These are phyloP conservation scores for Peromyscus polionotus DNA, from an alignment of 2,113 vertebrate species.

Conservation along the genomic window DNA sequence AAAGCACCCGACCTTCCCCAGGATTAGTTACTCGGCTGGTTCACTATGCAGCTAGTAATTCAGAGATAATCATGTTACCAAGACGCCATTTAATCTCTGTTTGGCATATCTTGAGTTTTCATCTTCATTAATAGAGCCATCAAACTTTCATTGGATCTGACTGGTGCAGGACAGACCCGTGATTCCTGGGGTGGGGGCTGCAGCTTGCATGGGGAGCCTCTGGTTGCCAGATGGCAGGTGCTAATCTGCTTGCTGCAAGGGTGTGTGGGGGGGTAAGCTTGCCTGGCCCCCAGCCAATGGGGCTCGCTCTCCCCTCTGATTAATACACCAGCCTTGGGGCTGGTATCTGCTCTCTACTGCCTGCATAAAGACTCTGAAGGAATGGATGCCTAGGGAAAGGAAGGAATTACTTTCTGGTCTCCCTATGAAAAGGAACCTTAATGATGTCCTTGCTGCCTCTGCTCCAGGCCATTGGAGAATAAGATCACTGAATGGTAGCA, in stretches of 20 bases:
- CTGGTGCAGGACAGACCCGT: constrained; percentile 34
- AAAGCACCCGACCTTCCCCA: neutral
- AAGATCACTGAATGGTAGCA: neutral
- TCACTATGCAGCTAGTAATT: constrained; percentile 65
- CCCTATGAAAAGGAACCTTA: neutral
- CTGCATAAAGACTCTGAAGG: neutral
- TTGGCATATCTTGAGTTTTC: constrained; percentile 79
- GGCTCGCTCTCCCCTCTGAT: constrained; percentile 36
- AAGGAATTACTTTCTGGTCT: neutral
- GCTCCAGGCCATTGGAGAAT: too few relatives aligned
- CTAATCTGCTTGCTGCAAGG: constrained; percentile 57
- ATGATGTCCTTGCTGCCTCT: neutral
- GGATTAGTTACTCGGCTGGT: constrained; percentile 64
- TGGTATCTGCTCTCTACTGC: neutral
- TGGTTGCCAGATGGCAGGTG: constrained; percentile 75
- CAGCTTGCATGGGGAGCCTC: neutral
- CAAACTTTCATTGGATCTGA: constrained; percentile 51
- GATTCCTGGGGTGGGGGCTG: neutral
- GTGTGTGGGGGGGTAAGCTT: neutral
- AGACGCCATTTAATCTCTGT: constrained; percentile 77
- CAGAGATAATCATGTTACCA: constrained; percentile 76
- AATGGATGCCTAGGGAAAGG: neutral
- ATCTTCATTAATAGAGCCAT: constrained; percentile 79
- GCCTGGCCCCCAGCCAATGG: constrained; percentile 58
- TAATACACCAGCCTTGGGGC: neutral